Evolutionary conservation across 1,140 invertebrate species (phyloP).

Genomic region (Mizuhopecten yessoensis): DNA sequence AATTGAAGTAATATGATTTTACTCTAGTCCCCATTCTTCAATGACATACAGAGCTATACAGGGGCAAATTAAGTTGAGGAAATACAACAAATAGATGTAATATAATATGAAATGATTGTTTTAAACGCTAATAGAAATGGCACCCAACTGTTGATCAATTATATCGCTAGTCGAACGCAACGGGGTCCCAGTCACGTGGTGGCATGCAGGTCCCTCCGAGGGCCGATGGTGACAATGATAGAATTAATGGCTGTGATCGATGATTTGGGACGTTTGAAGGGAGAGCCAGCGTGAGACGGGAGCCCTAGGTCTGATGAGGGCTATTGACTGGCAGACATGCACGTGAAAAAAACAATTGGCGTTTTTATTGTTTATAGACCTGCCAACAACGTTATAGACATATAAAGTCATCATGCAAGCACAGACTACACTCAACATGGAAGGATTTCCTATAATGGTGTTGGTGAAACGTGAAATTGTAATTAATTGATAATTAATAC

Average conservation of each 20-base stretch:
- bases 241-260: background rate
- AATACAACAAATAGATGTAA: slow-evolving; percentile 33
- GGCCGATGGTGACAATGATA: background rate
- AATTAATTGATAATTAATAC: background rate
- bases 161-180: background rate
- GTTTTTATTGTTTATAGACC: slow-evolving; percentile 13
- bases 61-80: slow-evolving; percentile 37
- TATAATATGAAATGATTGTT: slow-evolving; percentile 40
- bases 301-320: background rate
- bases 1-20: slow-evolving; percentile 29
- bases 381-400: background rate
- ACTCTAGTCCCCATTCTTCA: background rate
- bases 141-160: slow-evolving; percentile 32
- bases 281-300: background rate
- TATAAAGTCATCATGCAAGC: background rate
- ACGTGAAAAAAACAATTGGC: background rate
- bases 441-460: background rate
- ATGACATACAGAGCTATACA: slow-evolving; percentile 29
- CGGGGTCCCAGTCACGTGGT: background rate
- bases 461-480: background rate
- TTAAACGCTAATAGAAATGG: slow-evolving; percentile 35
- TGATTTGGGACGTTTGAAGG: slow-evolving; percentile 11
- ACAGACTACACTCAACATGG: background rate
- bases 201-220: slow-evolving; percentile 19
- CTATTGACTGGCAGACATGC: background rate